Percentiles rank a stretch among this genome's conserved stretches.
These are phyloP conservation scores for Halcyon chelicuti DNA, from an alignment of 2,797 vertebrate genomes.

Conservation along the genomic window DNA sequence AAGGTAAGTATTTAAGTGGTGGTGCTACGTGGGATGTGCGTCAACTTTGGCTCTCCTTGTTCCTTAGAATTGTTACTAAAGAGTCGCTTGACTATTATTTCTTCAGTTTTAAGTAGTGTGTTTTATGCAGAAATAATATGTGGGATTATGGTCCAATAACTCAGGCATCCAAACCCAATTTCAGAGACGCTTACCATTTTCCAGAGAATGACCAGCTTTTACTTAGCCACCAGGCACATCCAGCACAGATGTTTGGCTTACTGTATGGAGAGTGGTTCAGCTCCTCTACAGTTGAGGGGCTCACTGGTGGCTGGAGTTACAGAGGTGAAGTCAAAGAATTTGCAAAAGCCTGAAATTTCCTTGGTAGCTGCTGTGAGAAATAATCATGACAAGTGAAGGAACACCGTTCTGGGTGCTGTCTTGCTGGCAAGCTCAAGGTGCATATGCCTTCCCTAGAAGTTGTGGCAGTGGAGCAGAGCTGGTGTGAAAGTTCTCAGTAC, in stretches of 20 bases:
- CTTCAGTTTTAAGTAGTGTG: not conserved
- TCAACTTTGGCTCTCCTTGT: fast-evolving
- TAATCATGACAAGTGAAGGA: not conserved
- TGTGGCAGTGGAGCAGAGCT: fast-evolving
- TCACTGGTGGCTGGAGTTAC: not conserved
- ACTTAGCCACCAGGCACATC: not conserved
- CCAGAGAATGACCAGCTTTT: not conserved
- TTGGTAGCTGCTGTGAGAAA: not conserved
- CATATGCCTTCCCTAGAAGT: not conserved
- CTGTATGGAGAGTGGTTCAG: not conserved
- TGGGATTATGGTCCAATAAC: not conserved
- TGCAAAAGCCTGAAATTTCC: not conserved
- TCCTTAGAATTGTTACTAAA: not conserved
- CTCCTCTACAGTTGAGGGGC: fast-evolving
- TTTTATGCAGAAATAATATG: not conserved
- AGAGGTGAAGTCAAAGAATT: not conserved
- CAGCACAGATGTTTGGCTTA: not conserved
- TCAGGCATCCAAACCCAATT: not conserved
- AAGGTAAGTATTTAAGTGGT: fast-evolving
- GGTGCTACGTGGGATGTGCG: fast-evolving
- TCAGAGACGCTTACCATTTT: not conserved
- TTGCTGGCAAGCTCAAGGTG: not conserved
- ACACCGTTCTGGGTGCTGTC: not conserved
- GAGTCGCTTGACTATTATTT: not conserved
- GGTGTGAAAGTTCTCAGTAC: fast-evolving